Conservation (phyloP, 1,140 invertebrate species). For the Diuraphis noxia region DNA sequence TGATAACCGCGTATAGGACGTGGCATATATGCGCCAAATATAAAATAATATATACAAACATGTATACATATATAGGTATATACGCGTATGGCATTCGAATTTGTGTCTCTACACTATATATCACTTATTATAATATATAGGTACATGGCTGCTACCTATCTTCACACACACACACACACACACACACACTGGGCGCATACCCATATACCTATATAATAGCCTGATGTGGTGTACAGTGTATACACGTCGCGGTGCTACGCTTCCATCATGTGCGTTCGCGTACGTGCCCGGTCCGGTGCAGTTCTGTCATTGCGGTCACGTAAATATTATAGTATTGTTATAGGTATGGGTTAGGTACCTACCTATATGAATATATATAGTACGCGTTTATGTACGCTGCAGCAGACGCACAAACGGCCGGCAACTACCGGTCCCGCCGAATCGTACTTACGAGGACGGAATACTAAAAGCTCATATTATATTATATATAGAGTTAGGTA, state of each 20-base stretch:
- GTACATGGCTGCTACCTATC: not conserved
- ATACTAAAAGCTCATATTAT: not conserved
- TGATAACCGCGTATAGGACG: not conserved
- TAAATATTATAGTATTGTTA: not conserved
- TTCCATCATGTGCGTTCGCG: too few species aligned
- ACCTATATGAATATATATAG: too few species aligned
- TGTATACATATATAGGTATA: too few species aligned
- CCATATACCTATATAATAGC: not conserved
- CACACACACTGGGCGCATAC: not conserved
- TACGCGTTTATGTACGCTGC: not conserved
- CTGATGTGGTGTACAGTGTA: too few species aligned
- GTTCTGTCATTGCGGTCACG: not conserved
- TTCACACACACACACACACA: not conserved
- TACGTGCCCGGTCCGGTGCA: not conserved
- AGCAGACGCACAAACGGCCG: not conserved
- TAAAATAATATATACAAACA: not conserved
- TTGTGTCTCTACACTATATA: not conserved
- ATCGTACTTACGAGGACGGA: constrained; percentile 1
- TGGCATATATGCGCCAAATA: not conserved
- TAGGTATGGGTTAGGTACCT: not conserved
- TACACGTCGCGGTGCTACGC: not conserved
- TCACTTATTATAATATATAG: not conserved
- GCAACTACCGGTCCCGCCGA: constrained; percentile 18
- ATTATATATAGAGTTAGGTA: too few species aligned
- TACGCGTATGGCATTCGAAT: not conserved